These are phyloP conservation scores for Celastrina argiolus DNA, from an alignment of 2,888 invertebrate species.

Conservation along the genomic window DNA sequence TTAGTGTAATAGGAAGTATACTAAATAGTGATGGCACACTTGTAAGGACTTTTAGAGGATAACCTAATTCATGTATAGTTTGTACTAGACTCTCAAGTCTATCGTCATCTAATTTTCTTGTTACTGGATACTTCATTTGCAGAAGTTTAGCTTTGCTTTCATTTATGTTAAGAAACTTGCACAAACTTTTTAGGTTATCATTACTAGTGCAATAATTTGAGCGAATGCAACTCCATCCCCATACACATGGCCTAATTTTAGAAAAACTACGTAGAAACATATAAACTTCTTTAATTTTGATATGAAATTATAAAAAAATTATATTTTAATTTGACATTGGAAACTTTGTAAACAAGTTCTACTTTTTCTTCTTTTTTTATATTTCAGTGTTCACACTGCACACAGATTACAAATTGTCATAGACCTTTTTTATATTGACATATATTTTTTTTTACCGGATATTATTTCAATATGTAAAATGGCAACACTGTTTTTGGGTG, in stretches of 20 bases:
- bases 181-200: constrained; percentile 39
- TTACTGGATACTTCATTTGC: constrained; percentile 53
- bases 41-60: constrained; percentile 44
- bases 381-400: no score
- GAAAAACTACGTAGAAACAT: constrained; percentile 31
- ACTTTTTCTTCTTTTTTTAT: neutral
- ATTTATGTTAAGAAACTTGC: constrained; percentile 50
- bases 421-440: no score
- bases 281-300: neutral
- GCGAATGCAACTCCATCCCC: constrained; percentile 23
- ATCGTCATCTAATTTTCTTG: constrained; percentile 48
- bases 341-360: neutral
- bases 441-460: no score
- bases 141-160: constrained; percentile 53
- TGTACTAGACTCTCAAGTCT: constrained; percentile 45
- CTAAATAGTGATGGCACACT: constrained; percentile 56
- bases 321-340: neutral
- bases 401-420: no score
- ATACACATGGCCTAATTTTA: constrained; percentile 25
- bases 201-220: constrained; percentile 26
- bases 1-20: constrained; percentile 57
- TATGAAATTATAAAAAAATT: neutral
- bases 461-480: no score
- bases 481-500: constrained; percentile 9
- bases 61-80: constrained; percentile 53